These are phyloP conservation scores for Motacilla tschutschensis DNA, from an alignment of 2,113 vertebrate genomes.

Conservation along the genomic window DNA sequence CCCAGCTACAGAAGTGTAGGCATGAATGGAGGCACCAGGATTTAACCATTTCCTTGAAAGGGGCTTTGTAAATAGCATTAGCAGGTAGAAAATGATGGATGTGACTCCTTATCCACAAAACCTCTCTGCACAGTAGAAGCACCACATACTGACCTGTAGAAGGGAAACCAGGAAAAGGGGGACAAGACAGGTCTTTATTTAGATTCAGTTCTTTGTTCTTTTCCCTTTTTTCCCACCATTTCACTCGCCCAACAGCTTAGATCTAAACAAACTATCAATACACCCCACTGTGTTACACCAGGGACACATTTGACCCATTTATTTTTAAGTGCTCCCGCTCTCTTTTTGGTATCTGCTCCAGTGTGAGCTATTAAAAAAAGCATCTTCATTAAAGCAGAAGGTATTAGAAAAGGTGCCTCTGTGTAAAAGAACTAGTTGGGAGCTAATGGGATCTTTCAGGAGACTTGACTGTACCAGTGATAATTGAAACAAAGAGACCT, in stretches of 20 bases:
- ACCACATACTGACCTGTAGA: neutral
- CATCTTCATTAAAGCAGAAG: conserved; percentile 1
- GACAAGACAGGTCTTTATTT: neutral
- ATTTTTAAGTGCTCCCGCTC: neutral
- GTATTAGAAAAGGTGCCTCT: neutral
- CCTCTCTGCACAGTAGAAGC: neutral
- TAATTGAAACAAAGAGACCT: conserved; percentile 60
- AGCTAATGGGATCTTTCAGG: conserved; percentile 32
- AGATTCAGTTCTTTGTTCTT: neutral
- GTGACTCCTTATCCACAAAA: neutral
- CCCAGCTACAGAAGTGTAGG: neutral
- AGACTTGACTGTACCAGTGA: neutral
- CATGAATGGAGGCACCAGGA: neutral
- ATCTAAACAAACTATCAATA: neutral
- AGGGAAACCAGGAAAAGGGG: neutral
- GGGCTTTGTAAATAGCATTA: neutral
- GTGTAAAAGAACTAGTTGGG: neutral
- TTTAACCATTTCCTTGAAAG: neutral
- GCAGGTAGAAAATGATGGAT: neutral
- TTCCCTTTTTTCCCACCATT: neutral
- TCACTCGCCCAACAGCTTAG: neutral
- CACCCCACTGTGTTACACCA: neutral
- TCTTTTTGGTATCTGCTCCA: neutral
- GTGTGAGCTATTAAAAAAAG: neutral
- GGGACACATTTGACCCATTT: conserved; percentile 22